Conservation (phyloP, 2,113 vertebrate species). For the Solea solea region DNA sequence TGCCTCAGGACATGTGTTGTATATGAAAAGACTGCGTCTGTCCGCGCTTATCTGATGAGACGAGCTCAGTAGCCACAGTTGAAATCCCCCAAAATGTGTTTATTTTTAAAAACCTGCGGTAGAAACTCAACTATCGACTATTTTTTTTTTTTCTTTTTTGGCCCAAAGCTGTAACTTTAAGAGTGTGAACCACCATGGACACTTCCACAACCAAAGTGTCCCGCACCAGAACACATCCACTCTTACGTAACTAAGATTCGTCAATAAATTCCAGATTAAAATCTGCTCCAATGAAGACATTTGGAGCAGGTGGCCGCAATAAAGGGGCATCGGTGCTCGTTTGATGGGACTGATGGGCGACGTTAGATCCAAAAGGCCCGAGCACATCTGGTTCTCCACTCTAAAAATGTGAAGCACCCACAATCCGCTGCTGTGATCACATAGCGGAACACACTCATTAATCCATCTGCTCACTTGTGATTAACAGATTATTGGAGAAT, state of each 20-base stretch:
- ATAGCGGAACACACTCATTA: neutral
- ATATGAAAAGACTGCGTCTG: too few relatives aligned
- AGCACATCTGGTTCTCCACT: neutral
- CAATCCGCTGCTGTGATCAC: neutral
- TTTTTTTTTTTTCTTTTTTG: neutral
- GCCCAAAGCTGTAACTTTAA: neutral
- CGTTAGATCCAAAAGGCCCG: neutral
- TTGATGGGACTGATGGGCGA: neutral
- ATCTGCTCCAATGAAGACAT: neutral
- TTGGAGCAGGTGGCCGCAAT: slow-evolving; percentile 1
- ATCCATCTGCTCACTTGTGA: neutral
- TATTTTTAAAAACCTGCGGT: too few relatives aligned
- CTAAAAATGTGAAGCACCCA: neutral
- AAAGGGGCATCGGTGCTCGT: neutral
- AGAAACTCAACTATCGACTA: neutral
- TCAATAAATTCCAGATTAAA: neutral
- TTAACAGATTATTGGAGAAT: neutral
- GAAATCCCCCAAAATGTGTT: too few relatives aligned
- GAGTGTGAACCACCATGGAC: neutral
- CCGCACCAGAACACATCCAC: neutral
- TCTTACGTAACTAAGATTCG: neutral
- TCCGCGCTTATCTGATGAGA: too few relatives aligned
- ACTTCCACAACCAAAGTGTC: neutral
- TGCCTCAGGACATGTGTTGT: too few relatives aligned
- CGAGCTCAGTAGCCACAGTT: too few relatives aligned